These are phyloP conservation scores for Drosophila nigritarsus DNA, from an alignment of 2,888 invertebrate species.

Conservation along the genomic window DNA sequence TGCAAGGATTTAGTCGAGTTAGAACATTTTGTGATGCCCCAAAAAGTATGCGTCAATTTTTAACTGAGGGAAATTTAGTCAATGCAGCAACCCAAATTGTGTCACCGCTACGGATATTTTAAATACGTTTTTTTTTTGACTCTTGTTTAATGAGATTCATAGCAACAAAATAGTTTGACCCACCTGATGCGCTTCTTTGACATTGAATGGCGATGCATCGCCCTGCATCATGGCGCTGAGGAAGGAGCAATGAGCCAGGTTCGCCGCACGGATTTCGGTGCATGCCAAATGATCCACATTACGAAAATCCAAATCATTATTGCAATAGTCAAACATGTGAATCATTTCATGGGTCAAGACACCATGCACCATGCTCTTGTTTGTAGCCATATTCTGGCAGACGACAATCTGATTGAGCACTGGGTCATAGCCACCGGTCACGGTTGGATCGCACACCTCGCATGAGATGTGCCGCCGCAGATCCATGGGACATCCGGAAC, in stretches of 20 bases:
- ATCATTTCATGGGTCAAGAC: conserved; percentile 96
- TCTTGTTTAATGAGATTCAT: neutral
- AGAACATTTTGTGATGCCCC: neutral
- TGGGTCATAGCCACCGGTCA: conserved; percentile 93
- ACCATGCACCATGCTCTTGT: conserved; percentile 90
- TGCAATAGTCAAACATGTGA: conserved; percentile 98
- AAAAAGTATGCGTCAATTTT: neutral
- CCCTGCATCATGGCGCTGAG: conserved; percentile 90
- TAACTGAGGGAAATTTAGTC: neutral
- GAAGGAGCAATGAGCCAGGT: conserved; percentile 96
- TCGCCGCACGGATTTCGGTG: conserved; percentile 97
- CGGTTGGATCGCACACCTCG: conserved; percentile 93
- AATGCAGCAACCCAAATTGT: neutral
- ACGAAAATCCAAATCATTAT: conserved; percentile 93
- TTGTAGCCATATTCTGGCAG: conserved; percentile 93
- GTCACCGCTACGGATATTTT: neutral
- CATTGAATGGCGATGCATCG: conserved; percentile 89
- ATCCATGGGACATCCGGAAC: conserved; percentile 89
- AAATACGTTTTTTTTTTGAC: neutral
- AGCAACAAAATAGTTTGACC: neutral
- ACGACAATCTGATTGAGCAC: conserved; percentile 89
- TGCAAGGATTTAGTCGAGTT: neutral
- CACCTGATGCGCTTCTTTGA: conserved; percentile 92
- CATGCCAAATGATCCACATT: conserved; percentile 97
- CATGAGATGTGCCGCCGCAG: conserved; percentile 95